phyloP scores from a whole-genome alignment of 2,797 vertebrate genomes.

The Sebastes oblongus region DNA sequence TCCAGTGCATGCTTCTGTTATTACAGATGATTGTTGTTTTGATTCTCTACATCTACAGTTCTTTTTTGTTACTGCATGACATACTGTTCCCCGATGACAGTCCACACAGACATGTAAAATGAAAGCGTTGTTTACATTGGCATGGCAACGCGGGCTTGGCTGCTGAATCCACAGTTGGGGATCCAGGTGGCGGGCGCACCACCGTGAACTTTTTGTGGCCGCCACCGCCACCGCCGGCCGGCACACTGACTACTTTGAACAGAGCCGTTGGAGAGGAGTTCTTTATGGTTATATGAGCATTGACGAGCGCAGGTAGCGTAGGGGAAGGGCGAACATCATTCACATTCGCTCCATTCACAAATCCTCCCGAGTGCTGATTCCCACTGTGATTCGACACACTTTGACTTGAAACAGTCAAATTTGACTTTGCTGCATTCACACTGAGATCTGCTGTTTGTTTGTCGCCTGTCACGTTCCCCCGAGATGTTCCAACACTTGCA shows the following conservation, averaged over 20 bases:
- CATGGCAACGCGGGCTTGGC: constrained; percentile 62
- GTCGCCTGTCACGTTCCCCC: neutral
- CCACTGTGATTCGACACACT: constrained; percentile 21
- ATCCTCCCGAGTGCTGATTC: neutral
- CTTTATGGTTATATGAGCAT: constrained; percentile 42
- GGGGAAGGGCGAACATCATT: neutral
- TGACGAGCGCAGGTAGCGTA: neutral
- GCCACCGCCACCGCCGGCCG: neutral
- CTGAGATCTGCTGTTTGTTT: neutral
- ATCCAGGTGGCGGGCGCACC: constrained; percentile 30
- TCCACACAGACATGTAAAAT: constrained; percentile 83
- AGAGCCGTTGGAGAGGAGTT: constrained; percentile 9
- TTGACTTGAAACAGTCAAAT: neutral
- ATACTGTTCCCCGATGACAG: constrained; percentile 85
- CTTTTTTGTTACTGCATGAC: constrained; percentile 68
- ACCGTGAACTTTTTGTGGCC: constrained; percentile 16
- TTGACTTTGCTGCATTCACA: neutral
- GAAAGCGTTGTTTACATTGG: constrained; percentile 78
- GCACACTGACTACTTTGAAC: neutral
- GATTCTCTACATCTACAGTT: constrained; percentile 69
- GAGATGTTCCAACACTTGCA: neutral
- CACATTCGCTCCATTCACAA: neutral
- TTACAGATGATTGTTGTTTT: constrained; percentile 26
- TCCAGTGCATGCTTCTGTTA: neutral
- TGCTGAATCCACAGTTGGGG: constrained; percentile 3